Evolutionary conservation across 2,113 vertebrate species (phyloP).

Genomic region (Colossoma macropomum): DNA sequence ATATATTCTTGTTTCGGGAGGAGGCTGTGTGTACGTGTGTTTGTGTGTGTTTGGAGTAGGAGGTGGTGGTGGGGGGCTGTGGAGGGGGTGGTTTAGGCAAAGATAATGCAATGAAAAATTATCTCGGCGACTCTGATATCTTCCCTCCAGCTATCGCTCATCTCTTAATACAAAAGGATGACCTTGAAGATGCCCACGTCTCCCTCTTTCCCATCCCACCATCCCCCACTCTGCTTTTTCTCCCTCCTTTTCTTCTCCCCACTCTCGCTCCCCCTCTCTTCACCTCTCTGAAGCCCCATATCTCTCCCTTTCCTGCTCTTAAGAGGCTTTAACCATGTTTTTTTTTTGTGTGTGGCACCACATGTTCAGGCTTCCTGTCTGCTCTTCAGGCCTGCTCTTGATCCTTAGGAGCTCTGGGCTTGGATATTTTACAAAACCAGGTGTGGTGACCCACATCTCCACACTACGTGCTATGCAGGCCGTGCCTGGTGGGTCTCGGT

Average conservation of each 20-base stretch:
- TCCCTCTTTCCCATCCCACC: constrained; percentile 4
- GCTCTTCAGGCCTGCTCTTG: background rate
- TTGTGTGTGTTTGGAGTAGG: background rate
- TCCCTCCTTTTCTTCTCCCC: background rate
- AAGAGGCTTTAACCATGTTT: background rate
- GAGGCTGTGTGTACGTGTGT: background rate
- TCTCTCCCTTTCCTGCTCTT: background rate
- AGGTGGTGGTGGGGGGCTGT: background rate
- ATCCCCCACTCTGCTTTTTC: constrained; percentile 3
- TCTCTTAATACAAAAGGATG: constrained; percentile 52
- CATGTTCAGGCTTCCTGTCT: background rate
- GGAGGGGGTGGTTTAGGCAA: constrained; percentile 4
- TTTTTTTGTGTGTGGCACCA: background rate
- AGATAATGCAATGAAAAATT: constrained; percentile 59
- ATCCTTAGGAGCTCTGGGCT: background rate
- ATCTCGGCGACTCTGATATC: constrained; percentile 58
- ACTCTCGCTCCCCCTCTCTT: constrained; percentile 31
- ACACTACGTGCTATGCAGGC: background rate
- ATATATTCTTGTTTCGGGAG: constrained; percentile 12
- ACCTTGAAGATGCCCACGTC: constrained; percentile 61
- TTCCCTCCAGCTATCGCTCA: constrained; percentile 52
- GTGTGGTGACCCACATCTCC: background rate
- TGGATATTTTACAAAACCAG: background rate
- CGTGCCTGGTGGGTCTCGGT: background rate
- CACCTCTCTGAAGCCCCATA: background rate